Conservation (phyloP, 2,888 invertebrate genomes). For the Limenitis arthemis region DNA sequence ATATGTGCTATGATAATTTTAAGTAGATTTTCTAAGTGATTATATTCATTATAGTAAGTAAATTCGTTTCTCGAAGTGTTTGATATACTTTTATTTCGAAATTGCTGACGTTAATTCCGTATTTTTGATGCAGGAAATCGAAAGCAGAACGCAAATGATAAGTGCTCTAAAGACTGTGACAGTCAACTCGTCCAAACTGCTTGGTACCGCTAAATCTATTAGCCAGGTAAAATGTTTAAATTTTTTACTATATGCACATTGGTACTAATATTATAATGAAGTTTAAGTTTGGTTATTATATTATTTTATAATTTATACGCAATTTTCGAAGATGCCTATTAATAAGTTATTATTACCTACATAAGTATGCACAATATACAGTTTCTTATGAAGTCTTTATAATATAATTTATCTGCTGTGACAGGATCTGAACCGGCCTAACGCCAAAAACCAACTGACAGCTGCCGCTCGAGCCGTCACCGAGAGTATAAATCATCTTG, state of each 20-base stretch:
- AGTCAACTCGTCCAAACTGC: conserved; percentile 86
- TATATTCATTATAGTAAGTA: background rate
- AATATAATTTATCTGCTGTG: too few relatives aligned
- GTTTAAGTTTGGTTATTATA: too few relatives aligned
- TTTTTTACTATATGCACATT: background rate
- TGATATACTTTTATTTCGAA: background rate
- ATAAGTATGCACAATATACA: too few relatives aligned
- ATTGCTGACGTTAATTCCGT: background rate
- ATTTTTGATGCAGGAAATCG: conserved; percentile 71
- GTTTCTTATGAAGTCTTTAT: too few relatives aligned
- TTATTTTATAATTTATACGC: too few relatives aligned
- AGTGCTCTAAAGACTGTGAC: conserved; percentile 90
- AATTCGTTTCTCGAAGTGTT: background rate
- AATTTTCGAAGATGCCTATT: too few relatives aligned
- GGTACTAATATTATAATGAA: too few relatives aligned
- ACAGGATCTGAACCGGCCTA: conserved; percentile 87
- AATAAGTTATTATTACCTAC: too few relatives aligned
- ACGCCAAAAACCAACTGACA: conserved; percentile 90
- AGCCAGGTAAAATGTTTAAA: conserved; percentile 72
- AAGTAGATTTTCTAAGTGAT: background rate
- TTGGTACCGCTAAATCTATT: conserved; percentile 90
- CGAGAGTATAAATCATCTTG: conserved; percentile 92
- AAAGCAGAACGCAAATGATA: conserved; percentile 86
- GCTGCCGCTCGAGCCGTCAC: conserved; percentile 92
- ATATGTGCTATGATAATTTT: too few relatives aligned